Base-by-base conservation (phyloP, 2,888 invertebrate species). In the Colletes collaris region DNA sequence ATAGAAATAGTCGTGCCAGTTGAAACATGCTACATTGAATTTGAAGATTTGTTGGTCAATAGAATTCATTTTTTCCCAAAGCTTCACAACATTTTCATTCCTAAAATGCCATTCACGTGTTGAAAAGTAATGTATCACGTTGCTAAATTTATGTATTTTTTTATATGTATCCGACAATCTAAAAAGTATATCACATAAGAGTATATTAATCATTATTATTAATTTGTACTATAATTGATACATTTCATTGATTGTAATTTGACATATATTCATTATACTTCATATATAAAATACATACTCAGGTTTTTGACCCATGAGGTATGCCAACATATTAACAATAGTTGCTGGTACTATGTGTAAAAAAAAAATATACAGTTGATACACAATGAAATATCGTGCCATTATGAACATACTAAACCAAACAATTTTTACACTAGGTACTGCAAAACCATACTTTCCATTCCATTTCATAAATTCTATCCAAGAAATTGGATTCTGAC, bases 401-500 rank as follows among this genome's bases (percentile, higher is more conserved):
- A 96, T 92, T 13, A 93, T 93, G 64, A 97, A 94, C 63, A 94
- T 91, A 87, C n/a, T 95, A 95, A 90, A 95, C 95, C 96, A 96
- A 11, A 97, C 93, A 65, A 95, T 94, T 80, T 94, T 94, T 0
- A 91, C 92, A 0, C 95, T 94, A 0, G 96, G 96, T 8, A 94
- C 93, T 93, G 87, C 0, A 93, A 72, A 0, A 95, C 95, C 83
- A 95, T 94, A 8, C 6, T 92, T 85, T 85, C 95, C 93, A 27
- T 94, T 94, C 76, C 94, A 90, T 0, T 91, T 87, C 94, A 95
- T 94, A 88, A 97, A 96, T 8, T 91, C 88, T 16, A 92, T 95
- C 98, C 98, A 98, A 0, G 95, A 96, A 53, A 98, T 93, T 0
- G 97, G 97, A 86, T 97, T 97, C 86, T 97, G 95, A 4, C 95